phyloP scores from a whole-genome alignment of 2,113 vertebrate genomes.

The Ciconia boyciana region DNA sequence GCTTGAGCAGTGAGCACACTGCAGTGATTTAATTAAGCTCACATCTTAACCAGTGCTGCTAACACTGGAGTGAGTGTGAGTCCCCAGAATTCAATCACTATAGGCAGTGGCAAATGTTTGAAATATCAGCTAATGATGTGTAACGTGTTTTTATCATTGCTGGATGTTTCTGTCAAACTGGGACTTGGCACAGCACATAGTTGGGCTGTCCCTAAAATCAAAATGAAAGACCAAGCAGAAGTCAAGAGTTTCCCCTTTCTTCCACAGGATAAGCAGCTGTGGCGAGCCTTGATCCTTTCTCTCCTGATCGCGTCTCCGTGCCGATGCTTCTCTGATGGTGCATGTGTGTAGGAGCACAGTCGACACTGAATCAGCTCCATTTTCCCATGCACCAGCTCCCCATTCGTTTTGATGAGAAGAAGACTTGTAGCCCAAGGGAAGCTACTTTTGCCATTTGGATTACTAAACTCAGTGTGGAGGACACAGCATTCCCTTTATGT shows the following conservation, averaged over 20 bases:
- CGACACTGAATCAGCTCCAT: too few species aligned
- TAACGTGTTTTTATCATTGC: rapidly evolving
- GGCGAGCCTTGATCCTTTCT: background rate
- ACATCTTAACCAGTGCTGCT: background rate
- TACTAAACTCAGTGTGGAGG: background rate
- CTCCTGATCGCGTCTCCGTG: background rate
- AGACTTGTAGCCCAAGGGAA: background rate
- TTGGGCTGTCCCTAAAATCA: background rate
- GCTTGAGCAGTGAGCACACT: background rate
- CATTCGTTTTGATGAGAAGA: background rate
- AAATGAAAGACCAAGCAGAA: background rate
- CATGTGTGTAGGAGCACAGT: background rate
- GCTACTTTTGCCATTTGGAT: background rate
- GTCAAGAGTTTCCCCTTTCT: background rate
- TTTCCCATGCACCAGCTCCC: background rate
- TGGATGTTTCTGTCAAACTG: background rate
- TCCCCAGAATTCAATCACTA: background rate
- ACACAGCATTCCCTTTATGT: background rate
- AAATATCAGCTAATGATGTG: background rate
- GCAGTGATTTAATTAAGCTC: background rate
- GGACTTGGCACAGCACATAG: background rate
- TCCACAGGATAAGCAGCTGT: background rate
- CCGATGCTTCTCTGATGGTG: background rate
- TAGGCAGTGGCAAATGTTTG: background rate
- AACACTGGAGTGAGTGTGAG: background rate